Evolutionary conservation across 2,888 invertebrate genomes (phyloP).

Genomic region (Octodonta nipae): DNA sequence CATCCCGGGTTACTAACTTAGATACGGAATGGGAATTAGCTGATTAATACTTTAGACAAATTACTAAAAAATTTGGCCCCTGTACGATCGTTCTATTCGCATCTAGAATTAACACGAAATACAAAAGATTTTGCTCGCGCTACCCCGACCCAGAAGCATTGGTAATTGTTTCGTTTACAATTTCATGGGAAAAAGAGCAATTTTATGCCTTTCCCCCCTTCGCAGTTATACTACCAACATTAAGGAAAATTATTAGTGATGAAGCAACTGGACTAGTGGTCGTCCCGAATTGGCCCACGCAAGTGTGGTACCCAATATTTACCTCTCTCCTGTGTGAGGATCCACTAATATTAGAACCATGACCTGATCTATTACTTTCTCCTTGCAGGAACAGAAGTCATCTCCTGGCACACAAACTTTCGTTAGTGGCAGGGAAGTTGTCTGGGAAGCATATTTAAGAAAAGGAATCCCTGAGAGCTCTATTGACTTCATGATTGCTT

Average conservation of each 20-base stretch:
- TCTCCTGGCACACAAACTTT: slow-evolving; percentile 2
- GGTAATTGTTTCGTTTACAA: slow-evolving; percentile 11
- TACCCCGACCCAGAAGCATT: slow-evolving; percentile 9
- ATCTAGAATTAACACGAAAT: slow-evolving; percentile 9
- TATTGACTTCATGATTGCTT: slow-evolving; percentile 12
- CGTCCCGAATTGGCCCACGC: slow-evolving; percentile 5
- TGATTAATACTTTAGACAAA: slow-evolving; percentile 4
- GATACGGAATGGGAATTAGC: slow-evolving; percentile 12
- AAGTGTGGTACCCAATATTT: slow-evolving; percentile 6
- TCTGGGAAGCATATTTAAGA: slow-evolving; percentile 11
- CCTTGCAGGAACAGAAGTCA: slow-evolving; percentile 2
- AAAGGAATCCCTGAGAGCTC: slow-evolving; percentile 10
- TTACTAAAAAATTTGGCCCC: slow-evolving; percentile 4
- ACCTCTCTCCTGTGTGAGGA: background rate
- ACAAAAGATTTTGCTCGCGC: slow-evolving; percentile 11
- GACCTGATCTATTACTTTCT: slow-evolving; percentile 4
- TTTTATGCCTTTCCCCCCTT: slow-evolving; percentile 16
- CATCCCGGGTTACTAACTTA: slow-evolving; percentile 5
- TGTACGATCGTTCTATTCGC: slow-evolving; percentile 13
- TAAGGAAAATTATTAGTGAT: slow-evolving; percentile 6
- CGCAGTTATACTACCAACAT: slow-evolving; percentile 4
- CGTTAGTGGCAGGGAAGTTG: slow-evolving; percentile 15
- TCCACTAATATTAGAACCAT: background rate
- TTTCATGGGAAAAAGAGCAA: slow-evolving; percentile 8
- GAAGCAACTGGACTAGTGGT: slow-evolving; percentile 4